A percentile compares a stretch with the other conserved stretches of the same genome.
phyloP scores from a whole-genome alignment of 2,797 vertebrate species.

The Myotis planiceps region DNA sequence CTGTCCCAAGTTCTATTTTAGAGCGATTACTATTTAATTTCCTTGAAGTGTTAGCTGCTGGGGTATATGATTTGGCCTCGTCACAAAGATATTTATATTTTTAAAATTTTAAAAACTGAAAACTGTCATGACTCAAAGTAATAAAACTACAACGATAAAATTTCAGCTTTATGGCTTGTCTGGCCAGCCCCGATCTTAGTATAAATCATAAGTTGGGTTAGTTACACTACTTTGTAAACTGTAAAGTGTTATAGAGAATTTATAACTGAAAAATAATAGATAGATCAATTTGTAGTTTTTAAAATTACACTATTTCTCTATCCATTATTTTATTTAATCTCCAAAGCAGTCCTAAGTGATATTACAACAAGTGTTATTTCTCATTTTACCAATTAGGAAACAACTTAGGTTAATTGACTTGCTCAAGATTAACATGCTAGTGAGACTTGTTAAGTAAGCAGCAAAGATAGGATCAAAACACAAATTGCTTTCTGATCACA shows the following conservation, averaged over 20 bases:
- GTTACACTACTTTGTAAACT: neutral
- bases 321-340: constrained; percentile 44
- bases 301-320: neutral
- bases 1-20: neutral
- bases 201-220: neutral
- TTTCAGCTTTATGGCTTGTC: neutral
- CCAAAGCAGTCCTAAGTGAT: neutral
- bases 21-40: neutral
- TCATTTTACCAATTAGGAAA: constrained; percentile 43
- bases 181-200: neutral
- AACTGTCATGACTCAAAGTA: constrained; percentile 44
- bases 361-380: constrained; percentile 31
- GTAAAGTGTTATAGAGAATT: neutral
- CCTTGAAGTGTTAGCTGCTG: neutral
- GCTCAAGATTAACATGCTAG: neutral
- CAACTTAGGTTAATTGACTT: constrained; percentile 14
- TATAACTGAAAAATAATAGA: neutral
- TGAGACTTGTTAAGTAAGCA: neutral
- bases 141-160: neutral
- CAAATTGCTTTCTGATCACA: neutral
- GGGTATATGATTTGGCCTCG: neutral
- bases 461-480: constrained; percentile 10
- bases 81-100: constrained; percentile 7
- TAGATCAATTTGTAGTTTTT: constrained; percentile 31
- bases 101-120: constrained; percentile 47